Base-by-base conservation (phyloP, 2,888 invertebrate species). In the Caradrina kadenii region DNA sequence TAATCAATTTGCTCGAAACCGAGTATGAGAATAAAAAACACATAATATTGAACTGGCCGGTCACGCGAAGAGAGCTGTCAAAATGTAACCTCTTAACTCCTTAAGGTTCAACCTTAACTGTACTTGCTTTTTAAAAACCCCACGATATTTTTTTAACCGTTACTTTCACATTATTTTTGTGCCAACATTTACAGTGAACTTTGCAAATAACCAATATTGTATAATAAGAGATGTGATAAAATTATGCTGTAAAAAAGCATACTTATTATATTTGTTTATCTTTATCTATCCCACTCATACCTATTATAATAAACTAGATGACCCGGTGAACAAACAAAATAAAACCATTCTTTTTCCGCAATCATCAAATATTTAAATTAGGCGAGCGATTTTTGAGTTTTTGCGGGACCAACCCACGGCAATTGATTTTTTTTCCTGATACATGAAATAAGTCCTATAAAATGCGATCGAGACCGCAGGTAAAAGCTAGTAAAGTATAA, bases 41-140 rank as follows among this genome's bases (percentile, higher is more conserved):
- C 60, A 71, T 71, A 83, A 82, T 87, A 91, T 89, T 90, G 90
- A 85, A 82, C 83, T 83, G 86, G 86, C 84, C 86, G 86, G 92
- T 91, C 93, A 93, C 93, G 93, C 92, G 88, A 93, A 74, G 80
- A 80, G 85, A 87, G 84, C 93, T 90, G 92, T 93, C 93, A 89
- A 90, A 92, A 90, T 82, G 85, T 69, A 85, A 87, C 85, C 88
- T 87, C 87, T 88, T 84, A n/a, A 78, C 81, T 85, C 68, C 54
- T 65, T 60, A 58, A 45, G 45, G 63, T 68, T 55, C 53, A 68
- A 72, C 48, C n/a, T 60, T 73, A 72, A 63, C 58, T 56, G 55
- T 35, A 69, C 45, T 55, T 60, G 54, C 45, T 42, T 65, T 76
- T 66, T 48, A 19, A 69, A 64, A 80, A 45, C 39, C 26, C 49